Conservation (phyloP, 2,888 invertebrate genomes). For the Caenorhabditis virilis region DNA sequence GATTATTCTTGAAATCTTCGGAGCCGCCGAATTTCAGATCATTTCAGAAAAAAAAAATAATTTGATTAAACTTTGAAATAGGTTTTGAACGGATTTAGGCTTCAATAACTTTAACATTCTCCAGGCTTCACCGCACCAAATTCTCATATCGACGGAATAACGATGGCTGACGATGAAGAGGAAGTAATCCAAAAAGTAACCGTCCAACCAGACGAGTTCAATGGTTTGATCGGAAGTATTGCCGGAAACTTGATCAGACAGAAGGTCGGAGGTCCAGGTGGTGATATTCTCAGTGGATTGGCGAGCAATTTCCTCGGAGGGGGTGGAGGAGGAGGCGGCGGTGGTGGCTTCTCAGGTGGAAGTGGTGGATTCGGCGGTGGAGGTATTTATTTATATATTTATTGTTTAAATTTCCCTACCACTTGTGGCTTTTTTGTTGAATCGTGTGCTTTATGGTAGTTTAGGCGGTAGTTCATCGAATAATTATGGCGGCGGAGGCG, state of each 20-base stretch:
- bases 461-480: slow-evolving; percentile 4
- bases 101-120: background rate
- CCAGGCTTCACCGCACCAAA: slow-evolving; percentile 1
- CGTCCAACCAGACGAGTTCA: slow-evolving; percentile 58
- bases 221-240: slow-evolving; percentile 64
- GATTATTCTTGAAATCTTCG: too few relatives aligned
- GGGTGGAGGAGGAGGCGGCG: slow-evolving; percentile 41
- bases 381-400: slow-evolving; percentile 1
- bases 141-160: slow-evolving; percentile 27
- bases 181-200: slow-evolving; percentile 43
- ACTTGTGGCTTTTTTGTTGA: slow-evolving; percentile 1
- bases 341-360: slow-evolving; percentile 49
- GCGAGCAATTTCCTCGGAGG: slow-evolving; percentile 59
- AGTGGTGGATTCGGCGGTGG: slow-evolving; percentile 39
- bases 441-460: too few relatives aligned
- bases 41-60: too few relatives aligned
- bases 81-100: background rate
- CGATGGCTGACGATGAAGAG: slow-evolving; percentile 43
- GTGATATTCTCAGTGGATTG: slow-evolving; percentile 61
- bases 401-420: background rate
- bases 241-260: slow-evolving; percentile 65
- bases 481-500: slow-evolving; percentile 29
- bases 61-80: background rate
- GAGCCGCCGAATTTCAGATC: too few relatives aligned
- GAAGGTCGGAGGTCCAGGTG: slow-evolving; percentile 59